Base-by-base conservation (phyloP, 2,888 invertebrate genomes). In the Hipparchia semele region DNA sequence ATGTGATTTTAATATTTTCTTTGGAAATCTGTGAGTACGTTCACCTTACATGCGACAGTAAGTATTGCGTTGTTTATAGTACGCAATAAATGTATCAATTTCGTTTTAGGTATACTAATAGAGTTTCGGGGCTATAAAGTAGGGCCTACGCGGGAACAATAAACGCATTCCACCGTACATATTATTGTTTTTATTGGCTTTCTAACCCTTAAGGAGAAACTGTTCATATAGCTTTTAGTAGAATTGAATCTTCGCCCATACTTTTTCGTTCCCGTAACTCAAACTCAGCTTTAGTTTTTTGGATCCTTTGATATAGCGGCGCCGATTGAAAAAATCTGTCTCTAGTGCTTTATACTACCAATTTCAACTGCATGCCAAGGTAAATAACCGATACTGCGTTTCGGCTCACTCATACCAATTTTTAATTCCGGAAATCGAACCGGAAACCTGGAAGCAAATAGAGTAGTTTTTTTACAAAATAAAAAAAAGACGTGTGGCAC, bases 181-280 rank as follows among this genome's bases (percentile, higher is more conserved):
- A 71, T 77, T 72, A 71, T 77, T 74, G 73, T 76, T 78, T 78
- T 78, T 78, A 79, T 77, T 77, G 72, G 68, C 70, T 68, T 73
- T 69, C 68, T 73, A 77, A 65, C 64, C 69, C 73, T 76, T 68
- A 71, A 75, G 60, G 71, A 51, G 54, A 69, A 61, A 54, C 59
- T 12, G 13, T 66, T 23, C 9, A 10, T 12, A 49, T 13, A 9
- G 23, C 13, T 33, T 65, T 53, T 53, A 33, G 8, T 6, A 53
- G 53, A 33, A 65, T 23, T 59, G 8, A 23, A 45, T 12, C 12
- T n/a, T 7, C n/a, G 12, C 45, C 61, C 46, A 61, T 46, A 6
- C 39, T 12, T 12, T 61, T 12, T 61, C 5, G 49, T 8, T 6
- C 8, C 49, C 8, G 23, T 23, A 23, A 23, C 23, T 23, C 23